Conservation (phyloP, 2,888 invertebrate species). For the Rotaria sp. region DNA sequence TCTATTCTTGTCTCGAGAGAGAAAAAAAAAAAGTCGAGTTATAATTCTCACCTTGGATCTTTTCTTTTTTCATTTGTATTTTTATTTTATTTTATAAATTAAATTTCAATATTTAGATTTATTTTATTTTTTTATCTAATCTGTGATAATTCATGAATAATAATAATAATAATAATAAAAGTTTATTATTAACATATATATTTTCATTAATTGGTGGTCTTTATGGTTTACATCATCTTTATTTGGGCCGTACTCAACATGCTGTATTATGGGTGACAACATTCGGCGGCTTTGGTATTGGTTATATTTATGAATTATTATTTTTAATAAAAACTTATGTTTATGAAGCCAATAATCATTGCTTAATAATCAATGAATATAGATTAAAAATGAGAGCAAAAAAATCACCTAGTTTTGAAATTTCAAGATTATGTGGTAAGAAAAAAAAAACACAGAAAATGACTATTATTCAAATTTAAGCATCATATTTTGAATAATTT, state of each 20-base stretch:
- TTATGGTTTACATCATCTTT: constrained; percentile 82
- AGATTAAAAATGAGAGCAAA: not conserved
- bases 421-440: not conserved
- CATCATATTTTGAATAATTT: not conserved
- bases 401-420: not conserved
- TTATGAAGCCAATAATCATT: constrained; percentile 60
- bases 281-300: constrained; percentile 71
- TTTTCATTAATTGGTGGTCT: constrained; percentile 80
- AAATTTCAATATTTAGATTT: not conserved
- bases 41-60: not conserved
- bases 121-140: not conserved
- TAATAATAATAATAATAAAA: constrained; percentile 38
- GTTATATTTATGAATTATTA: constrained; percentile 73
- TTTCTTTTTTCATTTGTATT: too few relatives aligned
- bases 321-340: constrained; percentile 78
- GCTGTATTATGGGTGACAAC: constrained; percentile 83
- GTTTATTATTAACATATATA: constrained; percentile 66
- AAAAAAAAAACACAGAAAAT: not conserved
- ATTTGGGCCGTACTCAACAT: constrained; percentile 76
- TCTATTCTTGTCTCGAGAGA: not conserved
- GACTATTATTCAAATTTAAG: not conserved
- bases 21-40: constrained; percentile 7
- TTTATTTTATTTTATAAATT: not conserved
- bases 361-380: not conserved
- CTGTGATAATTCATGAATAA: not conserved